These are phyloP conservation scores for Phortica variegata DNA, from an alignment of 1,140 invertebrate genomes.

Conservation along the genomic window DNA sequence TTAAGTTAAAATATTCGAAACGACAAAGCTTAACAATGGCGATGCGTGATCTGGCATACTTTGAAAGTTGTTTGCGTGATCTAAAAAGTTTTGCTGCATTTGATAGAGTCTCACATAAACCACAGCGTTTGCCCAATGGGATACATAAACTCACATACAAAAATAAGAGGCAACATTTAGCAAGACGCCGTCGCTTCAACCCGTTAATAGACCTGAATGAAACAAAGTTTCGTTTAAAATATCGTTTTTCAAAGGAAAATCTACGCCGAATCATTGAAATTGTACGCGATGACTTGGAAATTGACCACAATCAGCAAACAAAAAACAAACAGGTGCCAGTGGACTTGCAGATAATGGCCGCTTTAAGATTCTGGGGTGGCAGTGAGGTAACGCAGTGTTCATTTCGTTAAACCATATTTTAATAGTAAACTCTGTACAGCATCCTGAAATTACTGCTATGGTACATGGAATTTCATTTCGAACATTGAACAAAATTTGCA, in stretches of 20 bases:
- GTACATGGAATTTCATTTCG: constrained; percentile 33
- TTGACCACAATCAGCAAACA: constrained; percentile 30
- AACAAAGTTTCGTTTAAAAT: constrained; percentile 36
- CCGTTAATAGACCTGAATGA: constrained; percentile 38
- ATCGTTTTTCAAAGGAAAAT: constrained; percentile 44
- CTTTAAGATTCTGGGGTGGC: constrained; percentile 37
- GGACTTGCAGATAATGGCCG: constrained; percentile 40
- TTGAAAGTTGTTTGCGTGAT: constrained; percentile 2
- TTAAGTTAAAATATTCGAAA: no score
- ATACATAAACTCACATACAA: constrained; percentile 6
- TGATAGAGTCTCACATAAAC: background rate
- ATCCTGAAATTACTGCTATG: constrained; percentile 35
- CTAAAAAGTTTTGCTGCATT: background rate
- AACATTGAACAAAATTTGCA: constrained; percentile 39
- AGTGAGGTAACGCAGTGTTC: constrained; percentile 33
- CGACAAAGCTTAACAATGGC: background rate
- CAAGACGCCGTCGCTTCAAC: constrained; percentile 35
- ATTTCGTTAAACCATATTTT: background rate
- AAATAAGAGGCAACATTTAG: constrained; percentile 1
- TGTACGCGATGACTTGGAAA: constrained; percentile 42
- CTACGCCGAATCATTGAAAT: constrained; percentile 42
- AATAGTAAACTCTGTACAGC: constrained; percentile 16
- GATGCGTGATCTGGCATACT: background rate
- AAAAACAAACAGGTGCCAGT: constrained; percentile 41
- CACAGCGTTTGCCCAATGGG: background rate